Evolutionary conservation across 2,113 vertebrate species (phyloP).

Genomic region (Bucco capensis): DNA sequence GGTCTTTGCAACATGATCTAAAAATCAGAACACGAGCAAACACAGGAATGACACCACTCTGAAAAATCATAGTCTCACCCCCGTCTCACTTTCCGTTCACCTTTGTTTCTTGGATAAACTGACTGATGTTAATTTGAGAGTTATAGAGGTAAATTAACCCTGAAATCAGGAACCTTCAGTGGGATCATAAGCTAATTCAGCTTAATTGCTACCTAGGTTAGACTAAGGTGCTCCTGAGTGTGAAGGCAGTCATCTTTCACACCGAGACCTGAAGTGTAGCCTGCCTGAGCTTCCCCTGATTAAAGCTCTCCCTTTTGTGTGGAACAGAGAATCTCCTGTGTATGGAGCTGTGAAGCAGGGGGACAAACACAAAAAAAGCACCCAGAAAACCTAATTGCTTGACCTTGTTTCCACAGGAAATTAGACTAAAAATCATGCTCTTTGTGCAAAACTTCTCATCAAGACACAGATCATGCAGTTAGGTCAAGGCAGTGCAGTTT

Average conservation of each 20-base stretch:
- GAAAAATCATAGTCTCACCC: not conserved
- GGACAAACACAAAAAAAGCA: not conserved
- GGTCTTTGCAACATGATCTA: not conserved
- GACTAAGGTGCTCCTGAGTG: not conserved
- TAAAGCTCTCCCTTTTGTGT: constrained; percentile 16
- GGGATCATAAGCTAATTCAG: not conserved
- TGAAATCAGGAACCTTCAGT: not conserved
- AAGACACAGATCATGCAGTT: constrained; percentile 39
- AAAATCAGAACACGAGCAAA: not conserved
- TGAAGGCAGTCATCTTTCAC: not conserved
- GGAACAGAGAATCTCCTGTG: not conserved
- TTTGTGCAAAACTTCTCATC: constrained; percentile 46
- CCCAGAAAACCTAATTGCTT: constrained; percentile 39
- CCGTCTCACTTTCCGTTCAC: not conserved
- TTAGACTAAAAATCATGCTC: constrained; percentile 41
- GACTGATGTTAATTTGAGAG: not conserved
- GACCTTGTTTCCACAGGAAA: constrained; percentile 56
- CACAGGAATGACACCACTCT: not conserved
- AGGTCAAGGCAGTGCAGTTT: constrained; percentile 33
- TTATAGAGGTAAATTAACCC: not conserved
- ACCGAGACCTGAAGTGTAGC: not conserved
- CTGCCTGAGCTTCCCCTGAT: not conserved
- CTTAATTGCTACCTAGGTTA: not conserved
- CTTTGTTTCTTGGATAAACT: not conserved
- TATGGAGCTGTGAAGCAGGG: not conserved